Evolutionary conservation across 1,140 invertebrate genomes (phyloP).

Genomic region (Brachionus rotundiformis): DNA sequence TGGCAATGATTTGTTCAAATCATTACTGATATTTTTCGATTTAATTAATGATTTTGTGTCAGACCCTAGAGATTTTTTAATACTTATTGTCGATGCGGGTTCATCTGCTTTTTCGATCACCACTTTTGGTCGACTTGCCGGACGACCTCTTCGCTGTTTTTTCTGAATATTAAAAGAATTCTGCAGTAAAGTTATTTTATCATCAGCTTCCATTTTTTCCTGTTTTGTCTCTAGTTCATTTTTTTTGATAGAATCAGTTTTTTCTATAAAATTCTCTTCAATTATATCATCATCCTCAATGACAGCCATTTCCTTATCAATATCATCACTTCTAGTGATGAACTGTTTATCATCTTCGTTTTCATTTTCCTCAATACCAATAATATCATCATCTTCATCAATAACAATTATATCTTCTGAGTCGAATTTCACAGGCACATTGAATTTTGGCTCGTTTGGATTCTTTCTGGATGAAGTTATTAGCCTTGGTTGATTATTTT

Average conservation of each 20-base stretch:
- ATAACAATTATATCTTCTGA: constrained; percentile 21
- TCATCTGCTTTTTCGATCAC: constrained; percentile 25
- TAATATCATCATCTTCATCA: constrained; percentile 38
- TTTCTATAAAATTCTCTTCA: constrained; percentile 17
- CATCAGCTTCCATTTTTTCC: background rate
- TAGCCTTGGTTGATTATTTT: background rate
- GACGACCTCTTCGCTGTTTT: background rate
- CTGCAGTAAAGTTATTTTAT: background rate
- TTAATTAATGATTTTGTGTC: background rate
- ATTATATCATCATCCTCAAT: constrained; percentile 35
- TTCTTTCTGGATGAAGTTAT: background rate
- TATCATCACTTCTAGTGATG: background rate
- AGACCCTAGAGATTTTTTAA: background rate
- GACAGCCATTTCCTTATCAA: background rate
- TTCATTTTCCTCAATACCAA: constrained; percentile 11
- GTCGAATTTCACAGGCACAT: background rate
- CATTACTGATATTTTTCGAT: background rate
- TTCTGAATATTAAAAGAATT: constrained; percentile 5
- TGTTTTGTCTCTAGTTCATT: background rate
- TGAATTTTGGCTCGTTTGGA: background rate
- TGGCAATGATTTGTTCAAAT: background rate
- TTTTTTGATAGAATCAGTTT: background rate
- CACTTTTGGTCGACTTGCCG: background rate
- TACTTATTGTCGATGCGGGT: constrained; percentile 5
- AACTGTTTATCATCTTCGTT: background rate